Evolutionary conservation across 2,888 invertebrate species (phyloP), one percentile per base, ranked within the genome.

Genomic region (Caenorhabditis sulstoni): DNA sequence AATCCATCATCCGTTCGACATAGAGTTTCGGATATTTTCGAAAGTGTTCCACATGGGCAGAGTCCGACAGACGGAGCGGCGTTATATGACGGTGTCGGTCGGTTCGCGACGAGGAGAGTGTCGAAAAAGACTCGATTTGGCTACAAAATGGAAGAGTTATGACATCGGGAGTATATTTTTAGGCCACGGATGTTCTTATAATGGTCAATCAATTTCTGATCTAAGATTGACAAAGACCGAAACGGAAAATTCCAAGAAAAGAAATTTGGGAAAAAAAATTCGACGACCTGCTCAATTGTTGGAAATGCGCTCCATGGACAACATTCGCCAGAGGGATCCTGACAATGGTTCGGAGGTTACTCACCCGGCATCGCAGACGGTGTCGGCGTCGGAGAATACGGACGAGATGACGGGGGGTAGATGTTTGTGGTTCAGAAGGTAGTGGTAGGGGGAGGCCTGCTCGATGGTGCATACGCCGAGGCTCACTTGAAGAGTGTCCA

Each of bases 11-110:
- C 29, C 41, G 47, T 22, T 57, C 55, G 29, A 74, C 35, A 41
- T 79, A 79, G 47, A 70, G 12, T 53, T 73, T 67, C 14, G 67
- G 79, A 45, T 79, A 57, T 29, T 74, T 74, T 23, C 67, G 57
- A 49, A 67, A 74, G 22, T 79, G 79, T 49, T 67, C 67, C 22
- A 79, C 79, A 47, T 79, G 79, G 16, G 49, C 49, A 39, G 53
- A 65, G 29, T 79, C 79, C n/a, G 49, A 64, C 35, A 76, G 29
- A 35, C 67, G 41, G 9, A 59, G 49, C 11, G n/a, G 22, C n/a
- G 49, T 23, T 8, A 78, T 20, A 4, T 68, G 50, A 45, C 76
- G 49, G 14, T 37, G 23, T 16, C n/a, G 37, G 23, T 68, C 76
- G 3, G 53, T n/a, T 50, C 68, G 57, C 3, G 41, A 16, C 29